Evolutionary conservation across 2,888 invertebrate species (phyloP).

Genomic region (Gerris lacustris): DNA sequence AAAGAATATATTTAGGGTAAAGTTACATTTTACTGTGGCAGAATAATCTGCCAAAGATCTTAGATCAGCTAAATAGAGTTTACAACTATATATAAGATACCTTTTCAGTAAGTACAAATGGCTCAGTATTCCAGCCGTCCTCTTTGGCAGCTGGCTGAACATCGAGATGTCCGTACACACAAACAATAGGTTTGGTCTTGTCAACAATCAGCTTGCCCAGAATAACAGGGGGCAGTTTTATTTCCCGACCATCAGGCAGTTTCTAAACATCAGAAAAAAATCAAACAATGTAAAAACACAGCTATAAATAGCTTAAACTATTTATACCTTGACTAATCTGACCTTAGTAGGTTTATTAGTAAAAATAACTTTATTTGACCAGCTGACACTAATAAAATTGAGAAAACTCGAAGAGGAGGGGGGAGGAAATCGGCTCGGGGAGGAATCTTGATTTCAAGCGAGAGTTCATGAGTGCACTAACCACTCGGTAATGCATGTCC

Average conservation of each 20-base stretch:
- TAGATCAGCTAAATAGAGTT: too few relatives aligned
- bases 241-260: slow-evolving; percentile 53
- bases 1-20: too few relatives aligned
- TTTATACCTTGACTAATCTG: background rate
- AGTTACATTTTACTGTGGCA: too few relatives aligned
- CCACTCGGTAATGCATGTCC: too few relatives aligned
- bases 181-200: slow-evolving; percentile 77
- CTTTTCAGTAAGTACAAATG: slow-evolving; percentile 76
- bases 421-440: too few relatives aligned
- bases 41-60: too few relatives aligned
- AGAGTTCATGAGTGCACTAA: too few relatives aligned
- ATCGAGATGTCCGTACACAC: slow-evolving; percentile 94
- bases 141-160: slow-evolving; percentile 88
- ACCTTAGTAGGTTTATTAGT: background rate
- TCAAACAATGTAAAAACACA: background rate
- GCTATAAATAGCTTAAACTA: background rate
- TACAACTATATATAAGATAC: too few relatives aligned
- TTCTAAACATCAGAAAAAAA: slow-evolving; percentile 32
- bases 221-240: slow-evolving; percentile 75
- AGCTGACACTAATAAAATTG: background rate
- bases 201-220: slow-evolving; percentile 69
- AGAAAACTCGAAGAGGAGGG: too few relatives aligned
- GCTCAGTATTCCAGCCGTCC: slow-evolving; percentile 94
- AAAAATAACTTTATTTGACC: background rate
- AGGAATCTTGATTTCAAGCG: too few relatives aligned